Evolutionary conservation across 2,113 vertebrate genomes (phyloP), one percentile per base, ranked within the genome.

Genomic region (Cricetomys ansorgei): DNA sequence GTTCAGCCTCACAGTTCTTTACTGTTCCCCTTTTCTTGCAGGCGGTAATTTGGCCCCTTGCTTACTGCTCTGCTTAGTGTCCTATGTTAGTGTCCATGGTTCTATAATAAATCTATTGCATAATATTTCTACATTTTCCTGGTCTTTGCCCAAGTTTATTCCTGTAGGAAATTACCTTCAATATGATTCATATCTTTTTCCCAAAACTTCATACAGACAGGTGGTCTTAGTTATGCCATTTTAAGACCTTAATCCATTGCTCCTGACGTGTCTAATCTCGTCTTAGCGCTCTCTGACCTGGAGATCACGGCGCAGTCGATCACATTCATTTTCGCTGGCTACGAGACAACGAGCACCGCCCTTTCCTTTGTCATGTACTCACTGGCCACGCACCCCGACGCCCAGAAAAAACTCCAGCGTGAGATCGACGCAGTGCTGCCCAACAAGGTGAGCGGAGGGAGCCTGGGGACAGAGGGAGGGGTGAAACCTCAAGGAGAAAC

Each of bases 351-450:
- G 3, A 94, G 89, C 76, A 93, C 0, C 65, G 0, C 12, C 34
- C 96, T 97, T 7, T 96, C 94, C 17, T 89, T 95, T 6, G 1
- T 89, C 53, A 40, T 89, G 45, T 81, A 97, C 59, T 1, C 13
- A 10, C 2, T 97, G 94, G 80, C 96, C 57, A 96, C 64, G 48
- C 88, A 96, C 1, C 27, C 45, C 7, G 45, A 50, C 17, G 27
- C 50, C 15, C 75, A 76, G 45, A 50, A 17, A 15, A 96, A 96
- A 50, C 34, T 97, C 0, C 97, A 96, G 25, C 5, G 92, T 21
- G 94, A 97, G 65, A 95, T 97, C 48, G 96, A 97, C n/a, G 23
- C 5, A 1, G 5, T 37, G 12, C 76, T 96, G 0, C 95, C 97
- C 1, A 89, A 91, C 50, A 96, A 97, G 80, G 96, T 96, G 59